phyloP scores from a whole-genome alignment of 2,113 vertebrate species.

The Urocynchramus pylzowi region DNA sequence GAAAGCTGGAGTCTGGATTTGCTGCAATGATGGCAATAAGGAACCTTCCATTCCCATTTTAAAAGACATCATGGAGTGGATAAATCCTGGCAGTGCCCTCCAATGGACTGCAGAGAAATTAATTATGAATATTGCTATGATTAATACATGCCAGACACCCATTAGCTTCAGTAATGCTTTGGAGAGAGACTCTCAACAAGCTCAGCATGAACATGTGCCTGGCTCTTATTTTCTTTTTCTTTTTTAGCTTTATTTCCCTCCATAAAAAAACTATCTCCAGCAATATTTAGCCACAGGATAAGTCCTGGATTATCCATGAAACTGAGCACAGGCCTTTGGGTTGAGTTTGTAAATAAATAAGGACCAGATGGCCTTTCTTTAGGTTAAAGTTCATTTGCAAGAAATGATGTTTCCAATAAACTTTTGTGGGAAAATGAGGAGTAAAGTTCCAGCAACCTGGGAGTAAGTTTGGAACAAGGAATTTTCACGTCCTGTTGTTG shows the following conservation, averaged over 20 bases:
- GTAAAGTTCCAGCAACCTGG: background rate
- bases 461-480: background rate
- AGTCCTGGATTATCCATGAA: background rate
- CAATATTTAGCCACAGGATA: background rate
- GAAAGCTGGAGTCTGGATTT: background rate
- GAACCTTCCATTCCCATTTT: accelerated
- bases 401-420: background rate
- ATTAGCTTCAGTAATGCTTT: background rate
- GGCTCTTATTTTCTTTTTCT: background rate
- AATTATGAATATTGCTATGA: background rate
- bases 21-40: background rate
- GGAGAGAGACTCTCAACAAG: background rate
- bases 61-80: background rate
- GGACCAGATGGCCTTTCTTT: background rate
- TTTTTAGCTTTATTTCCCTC: background rate
- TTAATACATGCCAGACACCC: background rate
- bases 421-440: constrained; percentile 22
- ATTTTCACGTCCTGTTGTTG: background rate
- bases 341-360: constrained; percentile 29
- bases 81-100: background rate
- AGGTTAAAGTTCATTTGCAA: constrained; percentile 39
- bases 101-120: background rate
- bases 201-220: background rate
- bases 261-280: background rate
- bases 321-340: background rate